These are phyloP conservation scores for Drosophila funebris DNA, from an alignment of 1,140 invertebrate species.

Conservation along the genomic window DNA sequence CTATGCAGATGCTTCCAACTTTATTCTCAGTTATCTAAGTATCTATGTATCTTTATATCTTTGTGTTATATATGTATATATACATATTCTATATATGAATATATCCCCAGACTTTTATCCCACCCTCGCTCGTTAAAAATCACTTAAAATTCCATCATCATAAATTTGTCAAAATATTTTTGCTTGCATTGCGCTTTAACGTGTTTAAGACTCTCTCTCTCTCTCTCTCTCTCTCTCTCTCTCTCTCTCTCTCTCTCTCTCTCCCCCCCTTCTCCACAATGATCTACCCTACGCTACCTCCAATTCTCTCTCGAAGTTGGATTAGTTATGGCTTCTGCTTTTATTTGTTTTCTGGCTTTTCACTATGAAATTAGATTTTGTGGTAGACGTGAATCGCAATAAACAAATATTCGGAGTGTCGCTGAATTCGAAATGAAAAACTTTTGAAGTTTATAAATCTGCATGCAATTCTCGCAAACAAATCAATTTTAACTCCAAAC, in stretches of 20 bases:
- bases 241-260: background rate
- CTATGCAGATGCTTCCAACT: slow-evolving; percentile 1
- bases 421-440: slow-evolving; percentile 13
- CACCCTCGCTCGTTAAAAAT: slow-evolving; percentile 78
- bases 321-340: slow-evolving; percentile 43
- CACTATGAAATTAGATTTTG: slow-evolving; percentile 19
- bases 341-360: slow-evolving; percentile 31
- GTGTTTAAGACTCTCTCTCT: background rate
- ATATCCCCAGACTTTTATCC: slow-evolving; percentile 4
- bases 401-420: slow-evolving; percentile 22
- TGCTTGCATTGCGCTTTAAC: slow-evolving; percentile 28
- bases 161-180: slow-evolving; percentile 82
- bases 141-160: slow-evolving; percentile 84
- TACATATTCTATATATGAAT: slow-evolving; percentile 9
- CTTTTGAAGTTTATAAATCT: slow-evolving; percentile 4
- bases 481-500: no score
- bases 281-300: background rate
- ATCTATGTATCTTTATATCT: background rate
- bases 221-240: no score
- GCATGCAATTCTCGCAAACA: background rate
- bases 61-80: slow-evolving; percentile 37
- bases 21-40: slow-evolving; percentile 1
- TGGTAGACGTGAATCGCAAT: slow-evolving; percentile 5
- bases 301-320: background rate
- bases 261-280: background rate